Conservation (phyloP, 2,797 vertebrate genomes). For the Pangasius krempfi region DNA sequence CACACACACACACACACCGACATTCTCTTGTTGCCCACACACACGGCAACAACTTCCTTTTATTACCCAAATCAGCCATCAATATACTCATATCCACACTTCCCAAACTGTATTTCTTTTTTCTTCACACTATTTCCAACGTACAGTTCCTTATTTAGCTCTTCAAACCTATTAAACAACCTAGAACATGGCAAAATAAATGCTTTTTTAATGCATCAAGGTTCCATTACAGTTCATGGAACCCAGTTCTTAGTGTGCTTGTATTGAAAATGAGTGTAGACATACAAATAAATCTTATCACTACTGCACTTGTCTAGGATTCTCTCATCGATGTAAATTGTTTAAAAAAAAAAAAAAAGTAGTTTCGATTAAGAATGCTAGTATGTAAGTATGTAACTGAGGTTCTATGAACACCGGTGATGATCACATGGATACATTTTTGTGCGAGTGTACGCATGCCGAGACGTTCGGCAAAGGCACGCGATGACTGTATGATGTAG, state of each 20-base stretch:
- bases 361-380: background rate
- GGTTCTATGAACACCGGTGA: background rate
- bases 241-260: slow-evolving; percentile 14
- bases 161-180: slow-evolving; percentile 4
- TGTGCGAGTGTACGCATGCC: background rate
- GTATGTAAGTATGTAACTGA: background rate
- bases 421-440: background rate
- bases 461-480: background rate
- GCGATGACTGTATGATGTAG: background rate
- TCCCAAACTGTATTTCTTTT: background rate
- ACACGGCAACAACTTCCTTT: background rate
- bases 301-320: background rate
- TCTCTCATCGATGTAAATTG: background rate
- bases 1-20: background rate
- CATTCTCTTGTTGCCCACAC: background rate
- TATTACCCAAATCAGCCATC: background rate
- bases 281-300: background rate
- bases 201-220: background rate
- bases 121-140: background rate
- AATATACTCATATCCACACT: background rate
- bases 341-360: background rate
- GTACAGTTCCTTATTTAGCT: background rate
- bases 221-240: background rate
- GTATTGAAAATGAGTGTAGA: slow-evolving; percentile 3
- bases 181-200: slow-evolving; percentile 21